Percentiles rank a stretch among this genome's conserved stretches.
phyloP scores from a whole-genome alignment of 2,888 invertebrate species.

The Nemotelus pantherinus region DNA sequence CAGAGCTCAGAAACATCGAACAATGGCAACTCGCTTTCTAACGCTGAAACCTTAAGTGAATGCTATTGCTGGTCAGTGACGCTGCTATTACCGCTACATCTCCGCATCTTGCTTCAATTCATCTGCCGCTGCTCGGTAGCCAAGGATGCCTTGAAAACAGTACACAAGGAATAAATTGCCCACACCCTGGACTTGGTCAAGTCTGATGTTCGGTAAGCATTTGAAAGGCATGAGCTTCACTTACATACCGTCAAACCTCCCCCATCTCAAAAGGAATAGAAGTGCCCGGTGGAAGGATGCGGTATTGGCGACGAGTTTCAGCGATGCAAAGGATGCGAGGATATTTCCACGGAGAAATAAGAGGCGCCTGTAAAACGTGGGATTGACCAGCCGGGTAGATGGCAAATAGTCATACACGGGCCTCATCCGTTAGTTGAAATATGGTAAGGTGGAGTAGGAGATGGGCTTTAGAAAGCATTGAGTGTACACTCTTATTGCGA shows the following conservation, averaged over 20 bases:
- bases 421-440: conserved; percentile 30
- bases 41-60: neutral
- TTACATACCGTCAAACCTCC: conserved; percentile 48
- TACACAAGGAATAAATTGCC: conserved; percentile 55
- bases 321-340: conserved; percentile 43
- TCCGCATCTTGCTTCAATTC: neutral
- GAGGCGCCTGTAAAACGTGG: conserved; percentile 36
- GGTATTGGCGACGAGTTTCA: conserved; percentile 27
- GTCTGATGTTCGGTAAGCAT: conserved; percentile 53
- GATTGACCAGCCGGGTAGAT: conserved; percentile 22
- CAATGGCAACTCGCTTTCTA: conserved; percentile 5
- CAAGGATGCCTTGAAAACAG: conserved; percentile 53
- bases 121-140: conserved; percentile 11
- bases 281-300: conserved; percentile 6
- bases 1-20: too few relatives aligned
- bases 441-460: conserved; percentile 22
- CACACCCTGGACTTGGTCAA: conserved; percentile 53
- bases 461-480: conserved; percentile 33
- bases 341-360: conserved; percentile 38
- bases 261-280: conserved; percentile 32
- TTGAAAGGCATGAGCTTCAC: conserved; percentile 55
- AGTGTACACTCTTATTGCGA: conserved; percentile 38
- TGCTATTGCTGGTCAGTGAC: conserved; percentile 3
- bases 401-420: conserved; percentile 24
- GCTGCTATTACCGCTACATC: conserved; percentile 12